Evolutionary conservation across 1,140 invertebrate genomes (phyloP), one percentile per base, ranked within the genome.

Genomic region (Coenobita brevimanus): DNA sequence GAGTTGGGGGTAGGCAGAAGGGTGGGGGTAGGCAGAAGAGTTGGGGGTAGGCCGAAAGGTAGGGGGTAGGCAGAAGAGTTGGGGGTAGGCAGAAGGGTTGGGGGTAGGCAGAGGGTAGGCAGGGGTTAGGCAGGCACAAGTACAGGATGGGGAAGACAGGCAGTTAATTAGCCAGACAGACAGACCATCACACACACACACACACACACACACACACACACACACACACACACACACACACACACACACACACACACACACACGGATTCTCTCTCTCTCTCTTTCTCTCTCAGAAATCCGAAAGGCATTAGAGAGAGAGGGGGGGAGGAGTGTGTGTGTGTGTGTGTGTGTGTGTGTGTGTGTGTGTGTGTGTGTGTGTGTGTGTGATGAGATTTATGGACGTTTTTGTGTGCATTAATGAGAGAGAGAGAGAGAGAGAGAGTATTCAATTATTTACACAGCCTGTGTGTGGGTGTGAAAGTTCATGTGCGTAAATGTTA

Each of bases 311-410:
- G 43, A 21, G 38, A 21, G 15, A 1, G 41, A 24, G 41, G 27
- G 15, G 27, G 41, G 27, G 41, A 24, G 3, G 27, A 43, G 17
- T 78, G 17, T 78, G 41, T 78, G 17, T 46, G 17, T 46, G 17
- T 78, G 17, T 78, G 75, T 46, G 41, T 78, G 41, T 78, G 41
- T 78, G 17, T 78, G 41, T 46, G 17, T 78, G 41, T 78, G 17
- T 78, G 41, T 46, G 27, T 46, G 41, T 78, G 27, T 46, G 17
- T 78, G 46, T 50, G 38, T 21, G 41, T 21, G 17, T 3, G 27
- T 33, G 24, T 33, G n/a, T 8, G 8, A 2, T 41, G 38, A 4
- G n/a, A 4, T 36, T 8, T 36, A 76, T 76, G 3, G 27, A 71
- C 3, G 24, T 71, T 15, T 27, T 15, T 71, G 17, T 71, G 67